These are phyloP conservation scores for Anseranas semipalmata DNA, from an alignment of 2,113 vertebrate species.

Conservation along the genomic window DNA sequence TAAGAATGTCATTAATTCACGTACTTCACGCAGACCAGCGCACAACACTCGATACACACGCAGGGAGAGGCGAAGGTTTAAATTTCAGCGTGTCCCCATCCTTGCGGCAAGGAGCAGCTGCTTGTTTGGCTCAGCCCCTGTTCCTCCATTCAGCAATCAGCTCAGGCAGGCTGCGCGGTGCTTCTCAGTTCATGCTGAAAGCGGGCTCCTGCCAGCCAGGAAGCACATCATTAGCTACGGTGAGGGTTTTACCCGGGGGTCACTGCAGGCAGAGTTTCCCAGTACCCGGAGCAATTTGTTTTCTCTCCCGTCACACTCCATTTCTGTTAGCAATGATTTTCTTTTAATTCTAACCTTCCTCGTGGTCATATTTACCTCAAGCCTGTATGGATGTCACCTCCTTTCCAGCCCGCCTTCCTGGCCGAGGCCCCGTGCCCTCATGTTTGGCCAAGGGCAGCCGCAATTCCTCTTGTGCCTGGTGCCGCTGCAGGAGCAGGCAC, in stretches of 20 bases:
- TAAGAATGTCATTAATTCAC: neutral
- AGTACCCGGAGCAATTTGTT: neutral
- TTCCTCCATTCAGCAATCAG: neutral
- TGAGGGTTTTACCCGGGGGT: neutral
- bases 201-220: neutral
- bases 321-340: neutral
- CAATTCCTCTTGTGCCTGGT: neutral
- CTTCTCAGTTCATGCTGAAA: neutral
- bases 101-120: neutral
- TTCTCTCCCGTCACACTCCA: neutral
- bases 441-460: neutral
- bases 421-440: neutral
- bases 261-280: neutral
- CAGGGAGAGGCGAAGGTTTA: neutral
- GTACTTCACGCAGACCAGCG: neutral
- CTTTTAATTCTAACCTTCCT: neutral
- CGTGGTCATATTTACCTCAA: neutral
- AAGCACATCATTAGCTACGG: neutral
- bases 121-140: neutral
- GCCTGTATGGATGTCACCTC: neutral
- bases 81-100: neutral
- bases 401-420: neutral
- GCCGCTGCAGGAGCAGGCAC: neutral
- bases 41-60: too few species aligned
- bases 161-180: neutral